Evolutionary conservation across 2,113 vertebrate species (phyloP), one percentile per base, ranked within the genome.

Genomic region (Strix aluco): DNA sequence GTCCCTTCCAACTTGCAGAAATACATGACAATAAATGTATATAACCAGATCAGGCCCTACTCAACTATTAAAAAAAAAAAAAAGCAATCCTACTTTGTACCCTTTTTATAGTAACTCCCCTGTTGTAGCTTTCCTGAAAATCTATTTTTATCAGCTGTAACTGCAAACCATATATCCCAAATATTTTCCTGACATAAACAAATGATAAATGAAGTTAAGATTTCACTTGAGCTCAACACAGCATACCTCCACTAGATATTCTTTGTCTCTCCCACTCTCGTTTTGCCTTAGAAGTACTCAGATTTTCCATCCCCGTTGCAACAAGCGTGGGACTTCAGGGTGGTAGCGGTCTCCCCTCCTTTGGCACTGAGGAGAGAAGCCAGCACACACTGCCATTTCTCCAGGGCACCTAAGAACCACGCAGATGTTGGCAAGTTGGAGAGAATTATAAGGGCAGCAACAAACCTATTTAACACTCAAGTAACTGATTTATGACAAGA

Each of bases 321-420:
- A 36, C 30, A 27, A 46, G 20, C 19, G 52, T 0, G 2, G 58
- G 44, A 74, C 52, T 94, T 78, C 17, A 52, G 27, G 20, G 30
- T 30, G 26, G 42, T 32, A 30, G 63, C 0, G 0, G 15, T n/a
- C n/a, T 61, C 26, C 13, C 8, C 11, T 70, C 42, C 54, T 81
- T 40, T 0, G 1, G 26, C n/a, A 52, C 13, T 2, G 7, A 42
- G 6, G 8, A 4, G 6, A 90, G 61, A 16, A 81, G 16, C 30
- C 36, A 54, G 38, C 22, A 88, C 18, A 52, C 52, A 20, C 29
- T 67, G 40, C 6, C 12, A 32, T 63, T 86, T 91, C 34, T 79
- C 49, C 82, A 36, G 34, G 38, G 27, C 80, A 81, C 27, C 23
- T 88, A 57, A 81, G n/a, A 78, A 59, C 57, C 55, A 71, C 61